Conservation (phyloP, 2,888 invertebrate species). For the Linnaemya vulpina region DNA sequence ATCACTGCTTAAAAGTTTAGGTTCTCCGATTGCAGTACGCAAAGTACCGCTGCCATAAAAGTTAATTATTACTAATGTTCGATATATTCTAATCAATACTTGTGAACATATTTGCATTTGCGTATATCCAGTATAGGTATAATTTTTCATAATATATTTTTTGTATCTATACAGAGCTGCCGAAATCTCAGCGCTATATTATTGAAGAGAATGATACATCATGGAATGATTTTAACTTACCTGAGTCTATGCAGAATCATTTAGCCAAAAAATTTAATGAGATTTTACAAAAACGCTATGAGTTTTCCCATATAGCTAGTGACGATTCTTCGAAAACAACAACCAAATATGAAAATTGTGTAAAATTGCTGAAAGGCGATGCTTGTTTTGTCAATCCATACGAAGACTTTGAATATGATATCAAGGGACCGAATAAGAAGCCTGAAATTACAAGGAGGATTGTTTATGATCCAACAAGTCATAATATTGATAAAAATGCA, state of each 20-base stretch:
- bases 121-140: too few relatives aligned
- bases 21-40: too few relatives aligned
- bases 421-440: slow-evolving; percentile 73
- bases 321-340: not conserved
- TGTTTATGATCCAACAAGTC: slow-evolving; percentile 39
- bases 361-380: slow-evolving; percentile 74
- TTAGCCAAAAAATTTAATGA: slow-evolving; percentile 76
- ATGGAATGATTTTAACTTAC: slow-evolving; percentile 75
- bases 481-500: slow-evolving; percentile 27
- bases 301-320: slow-evolving; percentile 70
- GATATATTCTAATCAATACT: too few relatives aligned
- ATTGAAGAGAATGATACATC: slow-evolving; percentile 63
- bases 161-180: slow-evolving; percentile 40
- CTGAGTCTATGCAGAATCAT: slow-evolving; percentile 75
- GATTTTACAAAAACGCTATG: slow-evolving; percentile 75
- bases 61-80: too few relatives aligned
- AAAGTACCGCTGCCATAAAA: too few relatives aligned
- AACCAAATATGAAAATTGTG: slow-evolving; percentile 66
- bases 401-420: slow-evolving; percentile 76
- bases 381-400: slow-evolving; percentile 76
- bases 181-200: slow-evolving; percentile 76
- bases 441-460: slow-evolving; percentile 75
- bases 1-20: too few relatives aligned
- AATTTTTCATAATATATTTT: too few relatives aligned
- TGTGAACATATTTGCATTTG: too few relatives aligned